phyloP scores from a whole-genome alignment of 2,113 vertebrate genomes.

The Rhabdornis inornatus region DNA sequence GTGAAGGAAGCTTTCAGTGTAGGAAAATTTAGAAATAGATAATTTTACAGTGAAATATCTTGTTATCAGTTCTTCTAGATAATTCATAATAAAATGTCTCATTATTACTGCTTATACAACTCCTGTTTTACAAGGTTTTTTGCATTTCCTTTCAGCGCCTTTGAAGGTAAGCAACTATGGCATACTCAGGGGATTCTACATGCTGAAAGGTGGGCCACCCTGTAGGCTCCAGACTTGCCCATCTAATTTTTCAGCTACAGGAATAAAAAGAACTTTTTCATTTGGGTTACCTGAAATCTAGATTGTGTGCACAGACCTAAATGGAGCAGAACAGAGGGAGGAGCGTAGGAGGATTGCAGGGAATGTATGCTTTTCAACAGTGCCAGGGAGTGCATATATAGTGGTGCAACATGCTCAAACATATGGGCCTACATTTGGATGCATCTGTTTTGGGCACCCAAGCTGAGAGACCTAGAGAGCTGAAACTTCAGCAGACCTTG shows the following conservation, averaged over 20 bases:
- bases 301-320: slow-evolving; percentile 48
- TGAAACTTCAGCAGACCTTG: slow-evolving; percentile 48
- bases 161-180: neutral
- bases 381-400: slow-evolving; percentile 66
- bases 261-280: slow-evolving; percentile 12
- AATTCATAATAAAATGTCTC: neutral
- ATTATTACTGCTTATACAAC: neutral
- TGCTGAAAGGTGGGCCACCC: neutral
- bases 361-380: slow-evolving; percentile 60
- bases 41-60: neutral
- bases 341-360: slow-evolving; percentile 49
- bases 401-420: slow-evolving; percentile 67
- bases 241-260: neutral
- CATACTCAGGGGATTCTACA: neutral
- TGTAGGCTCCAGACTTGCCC: neutral
- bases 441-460: slow-evolving; percentile 53
- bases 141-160: neutral
- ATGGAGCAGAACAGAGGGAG: slow-evolving; percentile 66
- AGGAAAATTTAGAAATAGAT: neutral
- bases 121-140: neutral
- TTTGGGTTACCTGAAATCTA: slow-evolving; percentile 56
- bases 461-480: slow-evolving; percentile 57
- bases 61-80: neutral
- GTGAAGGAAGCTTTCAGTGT: neutral
- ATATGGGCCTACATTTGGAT: slow-evolving; percentile 63